phyloP scores from a whole-genome alignment of 2,797 vertebrate species.

The Fratercula arctica region DNA sequence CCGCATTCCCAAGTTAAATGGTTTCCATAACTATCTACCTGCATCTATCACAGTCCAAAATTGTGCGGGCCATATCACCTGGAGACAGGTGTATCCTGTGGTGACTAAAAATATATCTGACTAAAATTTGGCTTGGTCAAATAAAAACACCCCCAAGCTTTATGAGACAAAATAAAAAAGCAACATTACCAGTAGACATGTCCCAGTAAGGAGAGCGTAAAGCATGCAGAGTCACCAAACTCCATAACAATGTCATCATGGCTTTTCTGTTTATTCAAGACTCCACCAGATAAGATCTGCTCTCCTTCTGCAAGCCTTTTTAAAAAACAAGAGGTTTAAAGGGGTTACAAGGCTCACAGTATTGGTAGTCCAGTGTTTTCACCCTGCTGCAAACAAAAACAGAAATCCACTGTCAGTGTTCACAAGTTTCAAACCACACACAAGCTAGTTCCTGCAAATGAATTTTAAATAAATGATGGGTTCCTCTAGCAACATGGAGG shows the following conservation, averaged over 20 bases:
- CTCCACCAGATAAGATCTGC: conserved; percentile 95
- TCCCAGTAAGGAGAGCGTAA: conserved; percentile 93
- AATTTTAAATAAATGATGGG: background rate
- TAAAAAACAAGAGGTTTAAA: conserved; percentile 59
- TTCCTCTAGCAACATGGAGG: background rate
- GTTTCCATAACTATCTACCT: background rate
- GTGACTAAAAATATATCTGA: background rate
- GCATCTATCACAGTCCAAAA: background rate
- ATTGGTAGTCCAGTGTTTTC: conserved; percentile 41
- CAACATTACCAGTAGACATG: conserved; percentile 93
- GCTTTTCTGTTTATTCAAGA: conserved; percentile 97
- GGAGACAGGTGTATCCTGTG: background rate
- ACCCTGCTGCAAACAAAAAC: conserved; percentile 62
- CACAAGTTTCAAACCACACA: background rate
- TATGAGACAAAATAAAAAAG: background rate
- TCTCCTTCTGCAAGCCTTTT: conserved; percentile 94
- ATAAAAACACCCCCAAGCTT: background rate
- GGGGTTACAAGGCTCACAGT: conserved; percentile 60
- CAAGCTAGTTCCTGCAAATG: background rate
- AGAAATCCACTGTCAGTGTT: conserved; percentile 35
- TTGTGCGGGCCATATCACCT: background rate
- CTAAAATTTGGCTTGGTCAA: background rate
- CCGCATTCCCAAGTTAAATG: background rate
- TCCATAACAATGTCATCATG: conserved; percentile 97
- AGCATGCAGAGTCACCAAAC: conserved; percentile 96